Evolutionary conservation across 2,113 vertebrate species (phyloP), one percentile per base, ranked within the genome.

Genomic region (Martes martes): DNA sequence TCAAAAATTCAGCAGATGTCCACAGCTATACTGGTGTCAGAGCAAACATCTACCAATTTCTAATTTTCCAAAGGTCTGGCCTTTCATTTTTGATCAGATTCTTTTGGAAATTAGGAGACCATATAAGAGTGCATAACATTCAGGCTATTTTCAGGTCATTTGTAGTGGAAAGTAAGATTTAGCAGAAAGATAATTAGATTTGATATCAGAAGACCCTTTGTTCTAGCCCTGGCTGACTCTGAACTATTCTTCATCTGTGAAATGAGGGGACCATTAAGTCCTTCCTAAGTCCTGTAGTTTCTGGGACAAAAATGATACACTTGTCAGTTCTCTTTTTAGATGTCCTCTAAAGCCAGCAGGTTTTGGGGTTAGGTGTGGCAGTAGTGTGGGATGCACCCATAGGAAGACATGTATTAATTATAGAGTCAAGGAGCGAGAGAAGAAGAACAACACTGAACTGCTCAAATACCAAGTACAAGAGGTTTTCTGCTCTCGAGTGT

Each of bases 171-270:
- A 81, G 36, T 78, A 55, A 78, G 71, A 83, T 89, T 95, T 98
- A 82, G 26, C 57, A 65, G 11, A 71, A 78, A 76, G 81, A 91
- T 93, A 94, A 94, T 87, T 71, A 76, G n/a, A 91, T 91, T 74
- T 95, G 84, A 80, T 91, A 10, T 85, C 82, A 96, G 65, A 89
- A 95, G 65, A 89, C 28, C 61, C 76, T 96, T 80, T 95, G 87
- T 57, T 85, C 73, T 61, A 55, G 23, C 79, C 90, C 55, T 74
- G 57, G 26, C 31, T 91, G 82, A 91, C n/a, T 78, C 63, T 76
- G 18, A 96, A 91, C 24, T 78, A 76, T 42, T 81, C 61, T 11
- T 93, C 81, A 76, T 57, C 61, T 93, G 31, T 85, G 61, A 96
- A 95, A 93, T 59, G 42, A 81, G 42, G 78, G 36, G 23, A 76